phyloP scores from a whole-genome alignment of 1,140 invertebrate genomes.

The Drosophila nebulosa region DNA sequence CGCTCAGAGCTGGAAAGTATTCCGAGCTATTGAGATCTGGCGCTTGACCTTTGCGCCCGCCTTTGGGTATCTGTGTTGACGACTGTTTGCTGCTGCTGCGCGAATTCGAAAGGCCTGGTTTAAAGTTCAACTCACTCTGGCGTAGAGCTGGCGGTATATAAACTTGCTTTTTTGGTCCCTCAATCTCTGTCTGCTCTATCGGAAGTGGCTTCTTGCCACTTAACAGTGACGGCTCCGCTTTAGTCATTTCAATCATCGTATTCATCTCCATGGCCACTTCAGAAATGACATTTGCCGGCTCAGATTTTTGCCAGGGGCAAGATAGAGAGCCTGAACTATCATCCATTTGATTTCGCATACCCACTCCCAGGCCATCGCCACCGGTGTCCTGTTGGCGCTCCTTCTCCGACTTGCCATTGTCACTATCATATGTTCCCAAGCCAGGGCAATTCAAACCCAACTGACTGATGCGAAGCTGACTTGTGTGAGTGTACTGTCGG shows the following conservation, averaged over 20 bases:
- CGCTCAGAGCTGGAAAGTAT: constrained; percentile 45
- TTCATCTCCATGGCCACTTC: neutral
- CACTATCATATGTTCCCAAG: neutral
- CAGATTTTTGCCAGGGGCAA: constrained; percentile 52
- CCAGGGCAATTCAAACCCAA: constrained; percentile 1
- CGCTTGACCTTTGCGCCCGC: constrained; percentile 33
- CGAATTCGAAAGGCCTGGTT: neutral
- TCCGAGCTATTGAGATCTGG: constrained; percentile 56
- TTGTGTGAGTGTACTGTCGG: constrained; percentile 28
- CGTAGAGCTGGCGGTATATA: constrained; percentile 63
- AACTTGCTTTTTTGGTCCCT: constrained; percentile 17
- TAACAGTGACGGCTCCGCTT: neutral
- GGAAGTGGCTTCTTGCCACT: neutral
- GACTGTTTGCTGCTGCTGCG: constrained; percentile 4
- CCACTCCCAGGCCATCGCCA: constrained; percentile 53
- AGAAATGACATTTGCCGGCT: neutral
- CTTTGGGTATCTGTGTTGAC: neutral
- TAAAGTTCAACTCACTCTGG: constrained; percentile 44
- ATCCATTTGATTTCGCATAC: neutral
- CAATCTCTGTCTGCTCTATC: neutral
- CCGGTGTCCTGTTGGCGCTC: constrained; percentile 34
- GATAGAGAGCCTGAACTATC: neutral
- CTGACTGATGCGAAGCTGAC: constrained; percentile 3
- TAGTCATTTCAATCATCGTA: neutral
- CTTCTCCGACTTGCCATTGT: neutral